Conservation (phyloP, 2,113 vertebrate species). For the Phalacrocorax pelagicus region DNA sequence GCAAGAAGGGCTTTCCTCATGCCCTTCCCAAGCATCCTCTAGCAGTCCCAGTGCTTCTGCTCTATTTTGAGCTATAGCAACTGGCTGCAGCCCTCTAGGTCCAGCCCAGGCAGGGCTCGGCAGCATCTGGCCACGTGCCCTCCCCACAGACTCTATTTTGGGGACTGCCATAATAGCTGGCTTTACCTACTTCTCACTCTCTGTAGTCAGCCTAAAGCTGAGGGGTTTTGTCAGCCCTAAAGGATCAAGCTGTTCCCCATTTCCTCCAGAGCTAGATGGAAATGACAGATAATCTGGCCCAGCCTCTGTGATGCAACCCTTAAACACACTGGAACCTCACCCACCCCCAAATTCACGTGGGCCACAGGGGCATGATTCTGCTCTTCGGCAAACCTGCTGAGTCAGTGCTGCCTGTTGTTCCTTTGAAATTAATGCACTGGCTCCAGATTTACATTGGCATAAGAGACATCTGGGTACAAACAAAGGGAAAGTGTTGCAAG, state of each 20-base stretch:
- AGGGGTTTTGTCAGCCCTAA: background rate
- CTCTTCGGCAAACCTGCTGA: background rate
- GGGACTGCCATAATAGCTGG: background rate
- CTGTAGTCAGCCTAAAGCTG: background rate
- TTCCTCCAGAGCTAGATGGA: background rate
- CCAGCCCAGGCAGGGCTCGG: background rate
- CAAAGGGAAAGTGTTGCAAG: background rate
- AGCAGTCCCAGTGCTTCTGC: background rate
- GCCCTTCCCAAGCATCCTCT: background rate
- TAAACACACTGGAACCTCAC: background rate
- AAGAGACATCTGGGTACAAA: background rate
- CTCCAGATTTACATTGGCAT: background rate
- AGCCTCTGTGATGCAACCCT: background rate
- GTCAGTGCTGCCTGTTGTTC: background rate
- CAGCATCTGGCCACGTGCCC: background rate
- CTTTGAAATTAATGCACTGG: background rate
- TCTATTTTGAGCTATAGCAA: background rate
- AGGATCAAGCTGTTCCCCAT: background rate
- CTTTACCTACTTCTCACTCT: background rate
- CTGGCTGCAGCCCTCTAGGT: background rate
- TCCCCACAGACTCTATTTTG: slow-evolving; percentile 9
- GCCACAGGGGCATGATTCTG: background rate
- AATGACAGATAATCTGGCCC: background rate
- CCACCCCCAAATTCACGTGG: rapidly evolving
- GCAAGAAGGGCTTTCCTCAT: background rate